Evolutionary conservation across 2,113 vertebrate species (phyloP), one percentile per base, ranked within the genome.

Genomic region (Lucifuga dentata): DNA sequence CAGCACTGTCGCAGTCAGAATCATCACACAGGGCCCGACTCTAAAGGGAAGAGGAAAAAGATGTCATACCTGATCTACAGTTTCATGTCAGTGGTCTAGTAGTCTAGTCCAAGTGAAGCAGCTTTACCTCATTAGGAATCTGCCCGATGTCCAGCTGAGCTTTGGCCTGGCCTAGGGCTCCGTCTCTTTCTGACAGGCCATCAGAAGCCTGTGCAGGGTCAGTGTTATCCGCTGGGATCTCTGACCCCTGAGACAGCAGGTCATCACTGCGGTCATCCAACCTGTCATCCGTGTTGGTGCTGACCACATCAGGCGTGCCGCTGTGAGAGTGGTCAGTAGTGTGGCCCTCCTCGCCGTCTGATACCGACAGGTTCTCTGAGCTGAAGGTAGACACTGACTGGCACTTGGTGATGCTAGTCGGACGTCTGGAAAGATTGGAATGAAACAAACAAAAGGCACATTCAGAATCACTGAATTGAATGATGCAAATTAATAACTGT

Each of bases 361-460:
- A 97, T 29, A 93, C 93, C 0, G 93, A 94, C 50, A 95, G 91
- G 68, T 98, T 98, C 90, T 98, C 96, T 0, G 96, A 97, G 87
- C 96, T 98, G 91, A 96, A 96, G 57, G 95, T 96, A 11, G 95
- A 96, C 41, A 95, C 93, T 15, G 95, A 98, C 90, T 94, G 96
- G 74, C 95, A 95, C 84, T 95, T 95, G 61, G 93, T 95, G 90
- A 95, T 93, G 62, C 94, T 93, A 26, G 91, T 85, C 84, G 93
- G 92, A 48, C 94, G 93, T 87, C 95, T 95, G 55, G 12, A 23
- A 55, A 33, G 17, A 57, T 17, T 2, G 5, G 45, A 11, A 29
- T 17, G 2, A 44, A 46, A 24, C 13, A 33, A 12, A 11, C 24
- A 48, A 58, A 58, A 43, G 0, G 0, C 1, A 1, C 0, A 23